Evolutionary conservation across 2,797 vertebrate genomes (phyloP).

Genomic region (Tauraco hartlaubi): DNA sequence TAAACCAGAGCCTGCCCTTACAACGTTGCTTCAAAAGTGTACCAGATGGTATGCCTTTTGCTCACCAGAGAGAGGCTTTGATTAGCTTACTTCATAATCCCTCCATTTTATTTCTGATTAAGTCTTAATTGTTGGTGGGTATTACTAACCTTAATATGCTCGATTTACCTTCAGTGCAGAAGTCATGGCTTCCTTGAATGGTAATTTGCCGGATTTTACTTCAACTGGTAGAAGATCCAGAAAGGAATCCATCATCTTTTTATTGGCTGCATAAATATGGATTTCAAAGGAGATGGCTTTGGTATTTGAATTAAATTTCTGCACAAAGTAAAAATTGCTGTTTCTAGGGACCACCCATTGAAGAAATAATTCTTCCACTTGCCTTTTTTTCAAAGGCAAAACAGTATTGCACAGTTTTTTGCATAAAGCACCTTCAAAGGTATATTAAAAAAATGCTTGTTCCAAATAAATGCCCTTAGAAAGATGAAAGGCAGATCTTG

Average conservation of each 20-base stretch:
- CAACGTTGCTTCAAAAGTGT: neutral
- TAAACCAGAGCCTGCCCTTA: neutral
- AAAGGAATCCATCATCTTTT: neutral
- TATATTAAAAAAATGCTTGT: neutral
- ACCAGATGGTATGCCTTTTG: neutral
- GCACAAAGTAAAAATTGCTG: neutral
- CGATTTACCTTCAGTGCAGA: neutral
- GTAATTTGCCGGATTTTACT: neutral
- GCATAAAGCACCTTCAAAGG: conserved; percentile 3
- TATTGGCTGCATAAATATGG: neutral
- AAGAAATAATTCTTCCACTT: neutral
- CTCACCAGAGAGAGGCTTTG: neutral
- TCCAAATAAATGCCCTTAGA: conserved; percentile 5
- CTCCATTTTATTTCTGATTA: conserved; percentile 15
- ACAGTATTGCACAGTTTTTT: neutral
- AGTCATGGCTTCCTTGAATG: neutral
- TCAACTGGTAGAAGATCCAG: neutral
- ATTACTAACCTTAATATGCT: neutral
- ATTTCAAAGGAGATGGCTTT: neutral
- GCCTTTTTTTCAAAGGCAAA: neutral
- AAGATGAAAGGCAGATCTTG: conserved; percentile 34
- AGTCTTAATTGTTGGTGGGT: neutral
- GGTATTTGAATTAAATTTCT: neutral
- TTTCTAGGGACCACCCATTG: neutral
- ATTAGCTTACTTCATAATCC: neutral